Percentiles rank a stretch among this genome's conserved stretches.
Conservation (phyloP, 2,888 invertebrate species). For the Melitaea athalia region DNA sequence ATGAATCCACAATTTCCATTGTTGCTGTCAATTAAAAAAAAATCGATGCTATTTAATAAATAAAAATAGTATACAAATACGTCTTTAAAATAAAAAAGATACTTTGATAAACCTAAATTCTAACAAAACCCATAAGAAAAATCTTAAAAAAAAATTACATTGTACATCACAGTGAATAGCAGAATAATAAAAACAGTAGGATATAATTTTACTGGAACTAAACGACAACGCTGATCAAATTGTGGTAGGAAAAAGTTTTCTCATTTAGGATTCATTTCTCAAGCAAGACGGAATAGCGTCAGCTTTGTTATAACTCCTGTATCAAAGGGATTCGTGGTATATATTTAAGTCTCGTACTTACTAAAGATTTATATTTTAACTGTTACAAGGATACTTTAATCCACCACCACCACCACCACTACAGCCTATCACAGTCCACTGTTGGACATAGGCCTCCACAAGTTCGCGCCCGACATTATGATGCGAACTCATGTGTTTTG, state of each 20-base stretch:
- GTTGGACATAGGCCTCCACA: no score
- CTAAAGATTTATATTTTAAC: no score
- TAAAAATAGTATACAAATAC: background rate
- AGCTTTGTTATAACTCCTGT: conserved; percentile 28
- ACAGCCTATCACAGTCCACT: no score
- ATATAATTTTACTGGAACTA: conserved; percentile 26
- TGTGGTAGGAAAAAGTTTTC: conserved; percentile 46
- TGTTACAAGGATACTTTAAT: no score
- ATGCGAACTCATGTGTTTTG: no score
- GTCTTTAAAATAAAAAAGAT: background rate
- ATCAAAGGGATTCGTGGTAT: conserved; percentile 18
- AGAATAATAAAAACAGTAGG: conserved; percentile 11
- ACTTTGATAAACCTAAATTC: background rate
- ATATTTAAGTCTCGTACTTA: conserved; percentile 5
- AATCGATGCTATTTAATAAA: no score
- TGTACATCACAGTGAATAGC: background rate
- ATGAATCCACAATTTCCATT: no score
- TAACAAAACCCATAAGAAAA: background rate
- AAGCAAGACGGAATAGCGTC: conserved; percentile 47
- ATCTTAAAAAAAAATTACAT: background rate
- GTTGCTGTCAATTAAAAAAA: no score
- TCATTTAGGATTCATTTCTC: conserved; percentile 48
- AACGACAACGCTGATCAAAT: conserved; percentile 31
- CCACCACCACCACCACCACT: no score
- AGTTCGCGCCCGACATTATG: no score